Base-by-base conservation (phyloP, 2,888 invertebrate genomes). In the Ischnus inquisitorius region DNA sequence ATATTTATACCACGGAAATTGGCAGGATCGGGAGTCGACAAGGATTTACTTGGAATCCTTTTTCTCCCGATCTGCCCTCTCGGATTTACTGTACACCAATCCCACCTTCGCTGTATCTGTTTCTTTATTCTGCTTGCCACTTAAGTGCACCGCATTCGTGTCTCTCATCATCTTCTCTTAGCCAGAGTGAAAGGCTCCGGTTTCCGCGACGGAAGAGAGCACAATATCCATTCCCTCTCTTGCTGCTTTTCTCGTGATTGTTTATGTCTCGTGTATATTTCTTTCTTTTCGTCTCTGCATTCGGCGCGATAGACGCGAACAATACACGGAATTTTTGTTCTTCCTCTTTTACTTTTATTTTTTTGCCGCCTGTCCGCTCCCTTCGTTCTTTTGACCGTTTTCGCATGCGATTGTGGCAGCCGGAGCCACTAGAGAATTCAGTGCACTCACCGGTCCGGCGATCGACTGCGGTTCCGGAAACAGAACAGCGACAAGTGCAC, bases 31-130 rank as follows among this genome's bases (percentile, higher is more conserved):
- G 84, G 85, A 71, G 14, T 85, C 87, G 79, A 84, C 86, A 85
- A 85, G 84, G 85, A 89, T 89, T 86, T 87, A 86, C 83, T 79
- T 72, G 65, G 65, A 85, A 88, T 88, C 88, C 87, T 87, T 85
- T 85, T 86, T 34, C 34, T 34, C 34, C 72, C 85, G 62, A 57
- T 83, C 67, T 25, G 41, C 67, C 71, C 51, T 34, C 41, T 25
- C 67, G 60, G 25, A 43, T 60, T 22, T 48, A 0, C 39, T 1
- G 34, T 65, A 65, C 46, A 6, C 10, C 6, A n/a, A 39, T 14
- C 19, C 39, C 6, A 0, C 3, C 25, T 60, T 64, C 48, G 12
- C 22, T 19, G 34, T 34, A 34, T 34, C 34, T 43, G 14, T 60
- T 12, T 51, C 28, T 64, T 34, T 22, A n/a, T 51, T 25, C 60